Evolutionary conservation across 2,888 invertebrate genomes (phyloP), one percentile per base, ranked within the genome.

Genomic region (Phyto melanocephala): DNA sequence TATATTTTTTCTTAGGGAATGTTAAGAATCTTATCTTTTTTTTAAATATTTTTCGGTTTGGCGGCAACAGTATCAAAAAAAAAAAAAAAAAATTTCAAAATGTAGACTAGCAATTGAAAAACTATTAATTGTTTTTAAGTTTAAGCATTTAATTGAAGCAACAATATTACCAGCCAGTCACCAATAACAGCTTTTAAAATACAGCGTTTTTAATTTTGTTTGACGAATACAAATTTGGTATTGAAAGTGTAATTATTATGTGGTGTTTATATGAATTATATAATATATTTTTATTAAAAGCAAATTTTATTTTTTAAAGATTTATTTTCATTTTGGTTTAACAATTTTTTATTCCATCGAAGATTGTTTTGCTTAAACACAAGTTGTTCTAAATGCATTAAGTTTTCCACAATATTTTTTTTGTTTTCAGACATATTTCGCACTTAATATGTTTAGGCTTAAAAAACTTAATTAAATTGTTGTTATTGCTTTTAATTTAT

Each of bases 11-110:
- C n/a, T n/a, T n/a, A n/a, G n/a, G n/a, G n/a, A n/a, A n/a, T n/a
- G n/a, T n/a, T n/a, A n/a, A n/a, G n/a, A n/a, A 45, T 42, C 7
- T 15, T 78, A 7, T 63, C 40, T 54, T 54, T 8, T 22, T 80
- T 22, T 79, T 65, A 11, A 62, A 68, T 68, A 83, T 68, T 83
- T 88, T 84, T 82, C 86, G 86, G 87, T 86, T 87, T 87, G 88
- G 88, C 89, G 89, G 87, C 89, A 89, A 88, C 88, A 88, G 88
- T 87, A 85, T 86, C 84, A 76, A 35, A 56, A 8, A 54, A 4
- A 45, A 37, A 37, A 22, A 28, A 35, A 50, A n/a, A 28, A 62
- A 45, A n/a, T 6, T 15, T 15, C 4, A 45, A 68, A 45, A 17
- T 24, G 33, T 24, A 63, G 35, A n/a, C 0, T 58, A 50, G 5